Percentiles rank a stretch among this genome's conserved stretches.
These are phyloP conservation scores for Parapsyche elsis DNA, from an alignment of 1,140 invertebrate species.

Conservation along the genomic window DNA sequence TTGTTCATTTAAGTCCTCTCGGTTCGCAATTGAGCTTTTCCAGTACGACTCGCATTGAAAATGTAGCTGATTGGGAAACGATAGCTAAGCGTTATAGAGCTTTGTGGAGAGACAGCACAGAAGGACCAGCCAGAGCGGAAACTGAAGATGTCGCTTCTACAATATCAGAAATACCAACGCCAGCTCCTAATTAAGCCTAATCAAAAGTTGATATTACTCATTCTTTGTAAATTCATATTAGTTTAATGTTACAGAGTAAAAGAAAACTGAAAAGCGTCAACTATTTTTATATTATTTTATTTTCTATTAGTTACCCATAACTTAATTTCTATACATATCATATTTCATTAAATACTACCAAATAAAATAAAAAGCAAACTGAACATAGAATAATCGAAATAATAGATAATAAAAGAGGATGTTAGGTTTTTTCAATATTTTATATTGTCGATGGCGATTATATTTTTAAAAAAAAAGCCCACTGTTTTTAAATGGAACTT, in stretches of 20 bases:
- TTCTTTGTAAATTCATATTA: too few relatives aligned
- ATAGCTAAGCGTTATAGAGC: slow-evolving; percentile 91
- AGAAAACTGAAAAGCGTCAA: too few relatives aligned
- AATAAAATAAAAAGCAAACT: too few relatives aligned
- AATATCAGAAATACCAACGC: slow-evolving; percentile 61
- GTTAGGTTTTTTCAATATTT: background rate
- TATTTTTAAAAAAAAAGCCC: background rate
- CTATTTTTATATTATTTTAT: too few relatives aligned
- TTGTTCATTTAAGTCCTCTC: slow-evolving; percentile 81
- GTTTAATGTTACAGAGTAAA: too few relatives aligned
- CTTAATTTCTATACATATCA: too few relatives aligned
- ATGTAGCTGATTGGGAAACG: slow-evolving; percentile 90
- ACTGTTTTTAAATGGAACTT: background rate
- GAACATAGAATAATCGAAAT: too few relatives aligned
- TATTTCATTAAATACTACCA: too few relatives aligned
- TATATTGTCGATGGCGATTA: background rate
- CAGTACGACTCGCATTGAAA: slow-evolving; percentile 82
- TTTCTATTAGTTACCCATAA: too few relatives aligned
- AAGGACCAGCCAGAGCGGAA: slow-evolving; percentile 67
- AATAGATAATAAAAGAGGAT: too few relatives aligned
- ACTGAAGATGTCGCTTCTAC: slow-evolving; percentile 66
- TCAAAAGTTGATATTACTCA: too few relatives aligned
- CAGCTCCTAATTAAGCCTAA: slow-evolving; percentile 25
- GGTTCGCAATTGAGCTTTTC: slow-evolving; percentile 85
- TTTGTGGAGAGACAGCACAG: slow-evolving; percentile 74